Evolutionary conservation across 2,113 vertebrate species (phyloP).

Genomic region (Haemorhous mexicanus): DNA sequence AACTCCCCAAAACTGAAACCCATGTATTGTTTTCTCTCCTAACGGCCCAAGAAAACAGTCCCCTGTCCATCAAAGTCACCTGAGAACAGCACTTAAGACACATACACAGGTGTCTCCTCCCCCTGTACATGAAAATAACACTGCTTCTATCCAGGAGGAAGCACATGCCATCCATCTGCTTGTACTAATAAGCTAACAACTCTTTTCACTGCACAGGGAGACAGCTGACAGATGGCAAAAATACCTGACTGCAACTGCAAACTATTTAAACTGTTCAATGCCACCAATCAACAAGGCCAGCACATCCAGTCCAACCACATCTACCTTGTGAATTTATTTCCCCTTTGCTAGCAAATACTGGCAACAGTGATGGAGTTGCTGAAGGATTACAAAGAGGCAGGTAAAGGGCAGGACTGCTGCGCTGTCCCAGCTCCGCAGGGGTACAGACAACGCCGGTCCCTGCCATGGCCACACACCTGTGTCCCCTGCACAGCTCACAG

Average conservation of each 20-base stretch:
- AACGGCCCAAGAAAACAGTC: neutral
- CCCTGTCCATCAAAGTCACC: neutral
- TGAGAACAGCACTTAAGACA: neutral
- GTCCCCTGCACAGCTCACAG: neutral
- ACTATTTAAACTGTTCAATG: neutral
- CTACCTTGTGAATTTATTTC: neutral
- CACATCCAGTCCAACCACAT: neutral
- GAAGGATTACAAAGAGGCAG: neutral
- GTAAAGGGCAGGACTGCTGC: neutral
- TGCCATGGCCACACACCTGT: fast-evolving
- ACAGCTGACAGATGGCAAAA: neutral
- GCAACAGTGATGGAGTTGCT: fast-evolving
- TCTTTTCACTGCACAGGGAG: neutral
- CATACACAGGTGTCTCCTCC: neutral
- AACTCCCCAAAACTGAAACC: neutral
- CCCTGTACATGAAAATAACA: fast-evolving
- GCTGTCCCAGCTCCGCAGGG: neutral
- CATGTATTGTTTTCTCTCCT: neutral
- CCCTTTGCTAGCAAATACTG: neutral
- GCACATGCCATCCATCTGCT: neutral
- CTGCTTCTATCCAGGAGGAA: neutral
- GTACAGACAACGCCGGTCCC: fast-evolving
- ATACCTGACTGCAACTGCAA: neutral
- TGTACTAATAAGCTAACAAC: neutral
- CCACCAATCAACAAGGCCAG: neutral